phyloP scores from a whole-genome alignment of 2,113 vertebrate species.

The Tonatia bakeri region DNA sequence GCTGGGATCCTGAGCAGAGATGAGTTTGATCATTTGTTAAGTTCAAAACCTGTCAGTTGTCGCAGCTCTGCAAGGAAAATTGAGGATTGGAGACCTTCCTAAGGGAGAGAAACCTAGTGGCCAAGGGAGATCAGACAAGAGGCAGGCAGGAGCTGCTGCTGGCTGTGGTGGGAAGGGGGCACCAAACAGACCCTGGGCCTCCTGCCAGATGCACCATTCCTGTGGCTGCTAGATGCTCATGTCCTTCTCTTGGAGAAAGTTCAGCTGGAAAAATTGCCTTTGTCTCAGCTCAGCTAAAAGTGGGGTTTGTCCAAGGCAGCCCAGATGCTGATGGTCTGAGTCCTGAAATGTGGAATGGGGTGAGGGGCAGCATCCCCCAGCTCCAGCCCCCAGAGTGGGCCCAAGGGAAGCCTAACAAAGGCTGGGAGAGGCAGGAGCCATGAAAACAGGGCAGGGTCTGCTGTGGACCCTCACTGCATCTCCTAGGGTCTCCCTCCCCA shows the following conservation, averaged over 20 bases:
- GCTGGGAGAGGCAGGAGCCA: not conserved
- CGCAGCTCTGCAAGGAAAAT: not conserved
- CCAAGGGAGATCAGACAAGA: not conserved
- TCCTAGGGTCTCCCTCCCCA: no score
- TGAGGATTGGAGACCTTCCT: not conserved
- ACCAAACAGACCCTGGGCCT: not conserved
- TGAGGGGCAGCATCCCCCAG: not conserved
- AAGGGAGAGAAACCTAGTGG: not conserved
- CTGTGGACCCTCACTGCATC: not conserved
- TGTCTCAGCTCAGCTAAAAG: not conserved
- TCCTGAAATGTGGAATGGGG: not conserved
- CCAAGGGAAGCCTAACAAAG: not conserved
- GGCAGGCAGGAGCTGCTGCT: not conserved
- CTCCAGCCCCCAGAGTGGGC: not conserved
- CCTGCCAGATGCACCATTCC: rapidly evolving
- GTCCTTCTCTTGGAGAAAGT: not conserved
- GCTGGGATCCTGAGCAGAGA: not conserved
- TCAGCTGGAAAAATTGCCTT: not conserved
- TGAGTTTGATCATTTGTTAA: constrained; percentile 30
- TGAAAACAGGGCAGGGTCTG: not conserved
- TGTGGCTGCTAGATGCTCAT: not conserved
- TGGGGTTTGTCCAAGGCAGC: not conserved
- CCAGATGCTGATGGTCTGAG: not conserved
- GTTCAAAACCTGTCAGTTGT: constrained; percentile 42
- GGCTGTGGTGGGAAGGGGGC: no score